phyloP scores from a whole-genome alignment of 2,888 invertebrate species.

The Melinopterus prodromus region DNA sequence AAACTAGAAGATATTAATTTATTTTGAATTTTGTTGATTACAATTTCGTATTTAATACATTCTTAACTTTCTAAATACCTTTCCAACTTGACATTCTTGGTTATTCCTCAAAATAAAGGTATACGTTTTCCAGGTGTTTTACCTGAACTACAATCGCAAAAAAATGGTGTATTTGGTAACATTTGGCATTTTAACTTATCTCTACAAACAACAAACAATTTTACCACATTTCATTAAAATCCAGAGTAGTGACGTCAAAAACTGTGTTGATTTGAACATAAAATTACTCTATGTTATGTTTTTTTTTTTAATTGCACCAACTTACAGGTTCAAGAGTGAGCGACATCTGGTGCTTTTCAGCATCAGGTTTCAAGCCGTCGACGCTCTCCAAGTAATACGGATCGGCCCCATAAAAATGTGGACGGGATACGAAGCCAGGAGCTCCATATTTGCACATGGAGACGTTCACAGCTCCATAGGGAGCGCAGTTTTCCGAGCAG shows the following conservation, averaged over 20 bases:
- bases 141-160: too few relatives aligned
- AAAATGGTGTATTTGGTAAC: too few relatives aligned
- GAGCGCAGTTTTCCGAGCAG: constrained; percentile 74
- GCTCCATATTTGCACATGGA: constrained; percentile 81
- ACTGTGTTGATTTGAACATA: background rate
- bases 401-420: constrained; percentile 85
- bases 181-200: too few relatives aligned
- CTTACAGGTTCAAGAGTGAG: constrained; percentile 80
- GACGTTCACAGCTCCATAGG: constrained; percentile 80
- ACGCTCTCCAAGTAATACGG: constrained; percentile 70
- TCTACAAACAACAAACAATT: too few relatives aligned
- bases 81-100: too few relatives aligned
- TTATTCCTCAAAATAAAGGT: too few relatives aligned
- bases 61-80: too few relatives aligned
- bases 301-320: constrained; percentile 34
- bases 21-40: too few relatives aligned
- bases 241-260: background rate
- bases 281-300: background rate
- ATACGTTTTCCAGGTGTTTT: too few relatives aligned
- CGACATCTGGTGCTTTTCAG: constrained; percentile 76
- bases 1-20: too few relatives aligned
- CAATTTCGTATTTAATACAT: too few relatives aligned
- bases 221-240: background rate
- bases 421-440: constrained; percentile 84
- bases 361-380: constrained; percentile 74